phyloP scores from a whole-genome alignment of 2,797 vertebrate genomes.

The Poecilia wingei region DNA sequence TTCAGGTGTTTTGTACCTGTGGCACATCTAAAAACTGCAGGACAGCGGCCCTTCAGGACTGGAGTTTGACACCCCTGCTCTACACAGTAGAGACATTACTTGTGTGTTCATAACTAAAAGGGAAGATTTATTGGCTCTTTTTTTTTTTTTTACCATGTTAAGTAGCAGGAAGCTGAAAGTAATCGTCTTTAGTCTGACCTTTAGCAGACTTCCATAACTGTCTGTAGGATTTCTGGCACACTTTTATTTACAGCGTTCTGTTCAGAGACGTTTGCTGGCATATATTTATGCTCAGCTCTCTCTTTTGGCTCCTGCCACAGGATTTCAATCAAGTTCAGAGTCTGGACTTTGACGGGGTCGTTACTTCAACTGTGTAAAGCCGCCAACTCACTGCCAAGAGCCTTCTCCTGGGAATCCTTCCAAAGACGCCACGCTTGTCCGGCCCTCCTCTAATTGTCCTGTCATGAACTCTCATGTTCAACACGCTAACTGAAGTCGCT shows the following conservation, averaged over 20 bases:
- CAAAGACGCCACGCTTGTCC: neutral
- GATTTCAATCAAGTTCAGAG: slow-evolving; percentile 8
- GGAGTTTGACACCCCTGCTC: too few relatives aligned
- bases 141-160: neutral
- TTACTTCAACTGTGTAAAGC: neutral
- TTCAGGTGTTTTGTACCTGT: too few relatives aligned
- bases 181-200: slow-evolving; percentile 7
- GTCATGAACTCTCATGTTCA: slow-evolving; percentile 1
- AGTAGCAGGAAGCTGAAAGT: neutral
- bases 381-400: slow-evolving; percentile 3
- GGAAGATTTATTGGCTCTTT: neutral
- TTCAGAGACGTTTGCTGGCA: slow-evolving; percentile 2
- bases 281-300: neutral
- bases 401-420: slow-evolving; percentile 5
- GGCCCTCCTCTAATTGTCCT: neutral
- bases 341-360: slow-evolving; percentile 4
- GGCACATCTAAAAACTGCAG: too few relatives aligned
- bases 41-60: too few relatives aligned
- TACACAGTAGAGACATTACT: too few relatives aligned
- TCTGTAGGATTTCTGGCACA: neutral
- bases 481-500: neutral
- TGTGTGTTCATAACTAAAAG: too few relatives aligned
- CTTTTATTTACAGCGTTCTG: neutral
- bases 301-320: slow-evolving; percentile 1
- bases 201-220: neutral